These are phyloP conservation scores for Stomatorhinus ivindoensis DNA, from an alignment of 2,113 vertebrate species.

Conservation along the genomic window DNA sequence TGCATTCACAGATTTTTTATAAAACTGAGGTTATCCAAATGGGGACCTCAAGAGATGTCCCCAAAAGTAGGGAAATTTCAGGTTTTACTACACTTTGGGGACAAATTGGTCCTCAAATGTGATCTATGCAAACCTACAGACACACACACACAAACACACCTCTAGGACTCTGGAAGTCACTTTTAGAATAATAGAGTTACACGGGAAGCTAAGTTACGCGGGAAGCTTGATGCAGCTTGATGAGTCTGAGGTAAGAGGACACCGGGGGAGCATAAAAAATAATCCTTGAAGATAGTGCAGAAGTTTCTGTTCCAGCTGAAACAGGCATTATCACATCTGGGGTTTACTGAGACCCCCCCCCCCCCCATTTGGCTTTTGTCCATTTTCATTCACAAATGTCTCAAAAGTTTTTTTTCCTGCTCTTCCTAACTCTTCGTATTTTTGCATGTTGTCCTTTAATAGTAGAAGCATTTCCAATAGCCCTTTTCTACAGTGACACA, in stretches of 20 bases:
- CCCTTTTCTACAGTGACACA: background rate
- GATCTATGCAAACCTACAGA: too few species aligned
- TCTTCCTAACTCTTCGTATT: background rate
- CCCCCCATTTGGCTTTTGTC: background rate
- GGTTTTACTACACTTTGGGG: too few species aligned
- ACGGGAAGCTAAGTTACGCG: too few species aligned
- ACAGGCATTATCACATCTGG: background rate
- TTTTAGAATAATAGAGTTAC: background rate
- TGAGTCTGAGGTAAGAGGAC: background rate
- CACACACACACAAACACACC: background rate
- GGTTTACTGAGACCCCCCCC: background rate
- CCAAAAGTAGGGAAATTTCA: too few species aligned
- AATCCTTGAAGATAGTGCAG: background rate
- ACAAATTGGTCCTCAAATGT: too few species aligned
- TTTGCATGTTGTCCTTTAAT: background rate
- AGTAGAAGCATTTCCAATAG: background rate
- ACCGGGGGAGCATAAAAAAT: background rate
- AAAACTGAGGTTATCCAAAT: too few species aligned
- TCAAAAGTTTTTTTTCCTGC: background rate
- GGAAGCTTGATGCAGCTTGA: background rate
- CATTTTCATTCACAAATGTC: background rate
- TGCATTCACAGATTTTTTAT: too few species aligned
- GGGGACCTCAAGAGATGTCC: too few species aligned
- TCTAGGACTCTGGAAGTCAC: background rate
- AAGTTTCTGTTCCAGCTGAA: background rate